Evolutionary conservation across 2,888 invertebrate genomes (phyloP).

Genomic region (Hirtodrosophila duncani): DNA sequence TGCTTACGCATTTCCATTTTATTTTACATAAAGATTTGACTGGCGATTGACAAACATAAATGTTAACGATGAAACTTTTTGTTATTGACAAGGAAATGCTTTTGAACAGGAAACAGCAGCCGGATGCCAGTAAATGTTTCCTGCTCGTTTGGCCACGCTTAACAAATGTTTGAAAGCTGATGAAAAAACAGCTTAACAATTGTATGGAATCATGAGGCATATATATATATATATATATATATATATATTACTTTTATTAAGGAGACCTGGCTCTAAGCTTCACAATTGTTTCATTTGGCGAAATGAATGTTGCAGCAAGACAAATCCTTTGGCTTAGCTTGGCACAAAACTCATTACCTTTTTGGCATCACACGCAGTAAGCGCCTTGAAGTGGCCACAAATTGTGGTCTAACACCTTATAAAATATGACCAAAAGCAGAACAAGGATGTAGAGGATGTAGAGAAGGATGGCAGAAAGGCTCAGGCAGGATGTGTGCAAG

Average conservation of each 20-base stretch:
- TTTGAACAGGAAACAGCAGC: conserved; percentile 32
- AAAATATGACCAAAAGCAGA: conserved; percentile 52
- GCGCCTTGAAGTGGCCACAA: conserved; percentile 50
- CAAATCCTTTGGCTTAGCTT: no score
- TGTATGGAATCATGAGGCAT: no score
- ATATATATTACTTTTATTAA: no score
- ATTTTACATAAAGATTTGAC: conserved; percentile 22
- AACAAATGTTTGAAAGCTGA: conserved; percentile 7
- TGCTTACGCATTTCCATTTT: conserved; percentile 2
- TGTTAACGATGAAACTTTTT: conserved; percentile 21
- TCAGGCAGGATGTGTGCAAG: conserved; percentile 7
- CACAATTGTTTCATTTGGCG: no score
- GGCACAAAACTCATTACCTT: conserved; percentile 42
- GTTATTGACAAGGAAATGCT: conserved; percentile 51
- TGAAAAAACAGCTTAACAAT: no score
- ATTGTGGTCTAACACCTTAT: conserved; percentile 65
- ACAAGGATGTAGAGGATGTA: no score
- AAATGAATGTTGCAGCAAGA: no score
- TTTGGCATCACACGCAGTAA: conserved; percentile 27
- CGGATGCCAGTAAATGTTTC: conserved; percentile 49
- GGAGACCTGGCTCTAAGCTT: no score
- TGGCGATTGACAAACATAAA: conserved; percentile 12
- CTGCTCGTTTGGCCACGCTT: conserved; percentile 10
- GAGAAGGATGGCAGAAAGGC: no score
- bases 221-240: no score